A percentile compares a stretch with the other conserved stretches of the same genome.
Evolutionary conservation across 2,888 invertebrate species (phyloP).

Genomic region (Toxonevra muliebris): DNA sequence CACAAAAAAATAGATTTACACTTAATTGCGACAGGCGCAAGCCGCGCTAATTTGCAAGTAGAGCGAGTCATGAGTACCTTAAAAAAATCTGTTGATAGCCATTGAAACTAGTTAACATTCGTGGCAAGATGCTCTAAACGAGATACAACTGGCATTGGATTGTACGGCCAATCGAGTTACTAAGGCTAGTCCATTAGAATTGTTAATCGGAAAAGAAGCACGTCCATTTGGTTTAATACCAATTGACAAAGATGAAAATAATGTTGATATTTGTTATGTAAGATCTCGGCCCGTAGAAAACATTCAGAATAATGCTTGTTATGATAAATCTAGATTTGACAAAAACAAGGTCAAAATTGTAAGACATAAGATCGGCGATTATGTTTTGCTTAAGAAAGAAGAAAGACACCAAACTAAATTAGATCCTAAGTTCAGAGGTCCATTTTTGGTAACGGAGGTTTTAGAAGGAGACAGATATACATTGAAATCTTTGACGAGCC

Average conservation of each 20-base stretch:
- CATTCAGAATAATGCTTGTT: conserved; percentile 12
- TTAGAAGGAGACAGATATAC: conserved; percentile 20
- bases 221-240: conserved; percentile 2
- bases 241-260: background rate
- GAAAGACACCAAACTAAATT: conserved; percentile 29
- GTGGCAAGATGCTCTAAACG: conserved; percentile 33
- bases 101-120: conserved; percentile 35
- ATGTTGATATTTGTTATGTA: conserved; percentile 21
- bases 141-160: conserved; percentile 33
- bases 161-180: conserved; percentile 20
- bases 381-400: conserved; percentile 18
- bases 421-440: conserved; percentile 24
- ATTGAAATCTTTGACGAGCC: conserved; percentile 14
- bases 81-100: conserved; percentile 36
- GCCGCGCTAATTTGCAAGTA: conserved; percentile 33
- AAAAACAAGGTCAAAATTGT: conserved; percentile 29
- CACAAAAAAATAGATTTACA: conserved; percentile 33
- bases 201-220: conserved; percentile 5
- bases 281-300: conserved; percentile 18
- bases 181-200: conserved; percentile 7
- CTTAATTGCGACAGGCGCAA: conserved; percentile 32
- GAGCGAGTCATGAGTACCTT: conserved; percentile 34
- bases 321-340: conserved; percentile 25
- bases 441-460: conserved; percentile 28
- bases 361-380: conserved; percentile 25